Percentiles rank a stretch among this genome's conserved stretches.
Evolutionary conservation across 2,888 invertebrate species (phyloP).

Genomic region (Troides helena): DNA sequence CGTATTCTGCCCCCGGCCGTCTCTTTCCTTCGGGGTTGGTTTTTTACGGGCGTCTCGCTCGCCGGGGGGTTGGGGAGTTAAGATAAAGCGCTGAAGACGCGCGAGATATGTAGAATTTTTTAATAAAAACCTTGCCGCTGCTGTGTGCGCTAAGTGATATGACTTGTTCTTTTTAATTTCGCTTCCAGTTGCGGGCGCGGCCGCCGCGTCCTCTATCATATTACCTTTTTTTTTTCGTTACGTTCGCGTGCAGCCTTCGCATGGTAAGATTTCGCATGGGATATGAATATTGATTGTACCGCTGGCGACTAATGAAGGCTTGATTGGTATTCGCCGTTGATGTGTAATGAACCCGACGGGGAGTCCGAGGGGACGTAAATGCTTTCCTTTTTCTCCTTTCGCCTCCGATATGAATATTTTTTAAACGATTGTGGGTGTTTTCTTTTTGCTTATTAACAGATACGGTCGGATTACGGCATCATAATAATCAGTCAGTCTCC

Average conservation of each 20-base stretch:
- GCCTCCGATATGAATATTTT: constrained; percentile 40
- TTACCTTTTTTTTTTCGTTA: constrained; percentile 34
- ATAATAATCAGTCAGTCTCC: constrained; percentile 15
- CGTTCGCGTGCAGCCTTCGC: constrained; percentile 41
- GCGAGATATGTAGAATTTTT: constrained; percentile 79
- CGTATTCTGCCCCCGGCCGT: constrained; percentile 62
- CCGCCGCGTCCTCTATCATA: constrained; percentile 72
- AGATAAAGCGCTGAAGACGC: constrained; percentile 72
- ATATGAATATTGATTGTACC: constrained; percentile 79
- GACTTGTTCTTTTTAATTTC: constrained; percentile 80
- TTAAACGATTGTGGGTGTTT: constrained; percentile 35
- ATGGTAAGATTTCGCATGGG: constrained; percentile 74
- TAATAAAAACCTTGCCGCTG: constrained; percentile 73
- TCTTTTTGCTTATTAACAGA: constrained; percentile 46
- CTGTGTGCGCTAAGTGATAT: constrained; percentile 80
- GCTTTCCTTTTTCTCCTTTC: constrained; percentile 50
- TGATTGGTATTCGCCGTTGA: constrained; percentile 71
- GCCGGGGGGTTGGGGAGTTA: constrained; percentile 54
- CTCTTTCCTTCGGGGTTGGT: constrained; percentile 64
- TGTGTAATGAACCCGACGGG: constrained; percentile 60
- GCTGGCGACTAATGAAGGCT: constrained; percentile 69
- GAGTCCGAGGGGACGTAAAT: constrained; percentile 48
- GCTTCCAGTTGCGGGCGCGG: constrained; percentile 67
- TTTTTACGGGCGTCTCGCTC: constrained; percentile 68
- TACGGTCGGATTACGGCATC: constrained; percentile 13